A percentile compares a stretch with the other conserved stretches of the same genome.
Evolutionary conservation across 2,113 vertebrate genomes (phyloP).

Genomic region (Scortum barcoo): DNA sequence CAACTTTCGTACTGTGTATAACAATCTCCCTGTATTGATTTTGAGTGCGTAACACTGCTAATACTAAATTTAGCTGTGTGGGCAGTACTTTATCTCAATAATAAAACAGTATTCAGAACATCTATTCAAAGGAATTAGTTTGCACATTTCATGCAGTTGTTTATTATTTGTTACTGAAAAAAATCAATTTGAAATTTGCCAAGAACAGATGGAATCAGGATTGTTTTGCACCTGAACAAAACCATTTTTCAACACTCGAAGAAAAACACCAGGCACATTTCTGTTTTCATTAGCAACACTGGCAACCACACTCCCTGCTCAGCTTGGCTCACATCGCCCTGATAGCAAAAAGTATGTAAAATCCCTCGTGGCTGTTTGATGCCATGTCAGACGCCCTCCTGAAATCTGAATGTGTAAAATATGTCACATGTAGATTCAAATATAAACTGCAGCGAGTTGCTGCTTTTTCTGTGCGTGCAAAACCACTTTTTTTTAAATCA

Average conservation of each 20-base stretch:
- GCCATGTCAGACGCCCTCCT: background rate
- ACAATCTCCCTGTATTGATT: constrained; percentile 43
- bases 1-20: constrained; percentile 9
- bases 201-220: constrained; percentile 50
- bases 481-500: background rate
- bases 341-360: constrained; percentile 34
- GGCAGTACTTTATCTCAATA: constrained; percentile 33
- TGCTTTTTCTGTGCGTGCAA: background rate
- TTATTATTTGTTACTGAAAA: constrained; percentile 42
- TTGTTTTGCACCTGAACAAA: constrained; percentile 58
- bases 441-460: background rate
- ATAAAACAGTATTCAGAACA: constrained; percentile 52
- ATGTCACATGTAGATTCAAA: background rate
- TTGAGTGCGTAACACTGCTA: constrained; percentile 12
- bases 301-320: constrained; percentile 32
- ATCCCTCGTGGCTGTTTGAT: constrained; percentile 12
- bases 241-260: constrained; percentile 34
- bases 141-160: constrained; percentile 44
- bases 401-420: background rate
- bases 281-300: constrained; percentile 59
- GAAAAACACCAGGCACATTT: constrained; percentile 48
- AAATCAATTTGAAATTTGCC: constrained; percentile 67
- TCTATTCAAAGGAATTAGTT: constrained; percentile 46
- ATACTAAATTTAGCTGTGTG: constrained; percentile 27
- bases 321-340: constrained; percentile 20